Percentiles rank a stretch among this genome's conserved stretches.
Evolutionary conservation across 1,140 invertebrate species (phyloP).

Genomic region (Steinernema khuongi): DNA sequence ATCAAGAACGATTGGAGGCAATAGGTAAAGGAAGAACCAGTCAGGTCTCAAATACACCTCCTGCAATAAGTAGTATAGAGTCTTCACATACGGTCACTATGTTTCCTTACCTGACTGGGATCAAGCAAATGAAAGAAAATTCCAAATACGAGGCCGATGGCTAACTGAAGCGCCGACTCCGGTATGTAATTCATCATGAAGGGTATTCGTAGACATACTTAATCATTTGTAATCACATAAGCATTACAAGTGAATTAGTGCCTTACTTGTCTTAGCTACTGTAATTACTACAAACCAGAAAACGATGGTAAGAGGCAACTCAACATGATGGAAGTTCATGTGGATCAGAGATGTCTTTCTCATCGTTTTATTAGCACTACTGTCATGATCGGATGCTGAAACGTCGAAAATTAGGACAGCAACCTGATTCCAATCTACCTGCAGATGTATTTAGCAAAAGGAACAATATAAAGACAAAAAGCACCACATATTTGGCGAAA

Average conservation of each 20-base stretch:
- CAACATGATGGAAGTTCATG: constrained; percentile 13
- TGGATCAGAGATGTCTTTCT: neutral
- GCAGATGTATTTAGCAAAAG: no score
- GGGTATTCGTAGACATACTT: neutral
- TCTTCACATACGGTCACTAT: neutral
- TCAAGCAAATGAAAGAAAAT: neutral
- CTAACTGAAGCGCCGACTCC: neutral
- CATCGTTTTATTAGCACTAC: neutral
- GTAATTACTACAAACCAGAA: constrained; percentile 5
- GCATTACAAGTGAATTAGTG: neutral
- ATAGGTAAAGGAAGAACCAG: constrained; percentile 80
- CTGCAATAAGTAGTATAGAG: neutral
- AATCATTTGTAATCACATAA: neutral
- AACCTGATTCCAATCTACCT: neutral
- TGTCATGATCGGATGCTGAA: neutral
- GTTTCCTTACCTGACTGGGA: neutral
- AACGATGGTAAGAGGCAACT: neutral
- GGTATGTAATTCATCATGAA: neutral
- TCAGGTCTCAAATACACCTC: constrained; percentile 23
- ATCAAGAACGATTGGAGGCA: constrained; percentile 98
- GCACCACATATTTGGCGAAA: no score
- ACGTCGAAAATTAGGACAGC: no score
- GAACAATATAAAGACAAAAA: no score
- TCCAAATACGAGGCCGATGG: neutral
- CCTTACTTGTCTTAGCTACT: neutral